Percentiles rank a stretch among this genome's conserved stretches.
Evolutionary conservation across 2,797 vertebrate species (phyloP).

Genomic region (Pseudomugil tenellus): DNA sequence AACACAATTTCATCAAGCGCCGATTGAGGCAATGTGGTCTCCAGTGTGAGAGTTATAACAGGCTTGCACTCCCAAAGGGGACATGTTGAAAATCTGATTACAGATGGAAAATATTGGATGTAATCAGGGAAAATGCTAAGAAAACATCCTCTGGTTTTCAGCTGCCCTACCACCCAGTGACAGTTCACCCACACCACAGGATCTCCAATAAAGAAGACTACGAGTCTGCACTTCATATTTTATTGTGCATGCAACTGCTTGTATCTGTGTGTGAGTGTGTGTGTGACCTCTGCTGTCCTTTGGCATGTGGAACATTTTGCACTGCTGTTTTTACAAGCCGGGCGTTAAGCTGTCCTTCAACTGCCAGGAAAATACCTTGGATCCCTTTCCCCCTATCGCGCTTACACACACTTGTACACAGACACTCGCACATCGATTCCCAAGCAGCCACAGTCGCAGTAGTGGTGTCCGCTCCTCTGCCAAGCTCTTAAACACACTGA

Average conservation of each 20-base stretch:
- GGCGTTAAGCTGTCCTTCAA: slow-evolving; percentile 77
- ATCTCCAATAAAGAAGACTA: slow-evolving; percentile 65
- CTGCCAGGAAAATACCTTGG: slow-evolving; percentile 73
- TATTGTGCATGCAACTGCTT: slow-evolving; percentile 40
- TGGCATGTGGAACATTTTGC: slow-evolving; percentile 76
- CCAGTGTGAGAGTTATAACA: slow-evolving; percentile 31
- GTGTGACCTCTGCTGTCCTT: slow-evolving; percentile 58
- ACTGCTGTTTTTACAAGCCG: slow-evolving; percentile 76
- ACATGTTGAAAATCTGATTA: slow-evolving; percentile 64
- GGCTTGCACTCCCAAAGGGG: slow-evolving; percentile 3
- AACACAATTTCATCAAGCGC: slow-evolving; percentile 27
- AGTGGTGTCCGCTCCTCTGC: slow-evolving; percentile 54
- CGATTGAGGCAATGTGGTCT: slow-evolving; percentile 44
- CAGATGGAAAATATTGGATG: slow-evolving; percentile 36
- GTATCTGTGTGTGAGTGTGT: slow-evolving; percentile 23
- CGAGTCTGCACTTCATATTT: slow-evolving; percentile 58
- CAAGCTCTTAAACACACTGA: slow-evolving; percentile 75
- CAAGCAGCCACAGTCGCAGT: slow-evolving; percentile 66
- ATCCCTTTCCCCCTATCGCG: slow-evolving; percentile 54
- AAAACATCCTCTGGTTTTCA: slow-evolving; percentile 61
- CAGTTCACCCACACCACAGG: slow-evolving; percentile 61
- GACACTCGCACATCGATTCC: slow-evolving; percentile 47
- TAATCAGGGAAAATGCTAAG: slow-evolving; percentile 68
- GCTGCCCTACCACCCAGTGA: slow-evolving; percentile 56
- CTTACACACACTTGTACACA: slow-evolving; percentile 29